Evolutionary conservation across 2,113 vertebrate species (phyloP).

Genomic region (Scomber scombrus): DNA sequence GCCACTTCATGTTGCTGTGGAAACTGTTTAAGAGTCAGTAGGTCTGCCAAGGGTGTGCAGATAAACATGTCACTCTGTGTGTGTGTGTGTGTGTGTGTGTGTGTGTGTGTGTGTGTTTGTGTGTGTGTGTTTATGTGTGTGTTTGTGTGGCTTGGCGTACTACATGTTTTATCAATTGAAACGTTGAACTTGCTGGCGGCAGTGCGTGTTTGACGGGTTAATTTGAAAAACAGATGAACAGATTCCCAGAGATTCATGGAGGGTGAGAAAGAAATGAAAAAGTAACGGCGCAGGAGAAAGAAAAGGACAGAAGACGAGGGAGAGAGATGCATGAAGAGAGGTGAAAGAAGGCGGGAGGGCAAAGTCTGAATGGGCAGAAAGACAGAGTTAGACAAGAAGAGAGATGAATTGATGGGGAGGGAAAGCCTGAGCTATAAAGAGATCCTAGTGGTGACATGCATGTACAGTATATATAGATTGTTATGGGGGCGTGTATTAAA

Average conservation of each 20-base stretch:
- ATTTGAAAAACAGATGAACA: slow-evolving; percentile 73
- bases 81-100: slow-evolving; percentile 38
- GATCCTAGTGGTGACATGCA: slow-evolving; percentile 46
- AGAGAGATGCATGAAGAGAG: slow-evolving; percentile 6
- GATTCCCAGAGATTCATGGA: slow-evolving; percentile 60
- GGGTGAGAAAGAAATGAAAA: slow-evolving; percentile 58
- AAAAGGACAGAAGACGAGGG: slow-evolving; percentile 48
- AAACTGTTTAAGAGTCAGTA: slow-evolving; percentile 85
- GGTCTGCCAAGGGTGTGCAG: slow-evolving; percentile 75
- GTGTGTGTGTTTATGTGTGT: neutral
- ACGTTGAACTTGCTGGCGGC: slow-evolving; percentile 33
- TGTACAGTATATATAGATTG: slow-evolving; percentile 59
- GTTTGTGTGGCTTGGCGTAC: slow-evolving; percentile 39
- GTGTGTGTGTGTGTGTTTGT: slow-evolving; percentile 23
- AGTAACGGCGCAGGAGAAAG: slow-evolving; percentile 33
- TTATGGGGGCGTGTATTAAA: slow-evolving; percentile 72
- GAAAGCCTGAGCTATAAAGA: slow-evolving; percentile 20
- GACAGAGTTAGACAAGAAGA: slow-evolving; percentile 20
- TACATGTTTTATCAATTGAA: slow-evolving; percentile 67
- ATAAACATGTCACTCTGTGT: slow-evolving; percentile 67
- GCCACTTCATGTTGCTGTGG: slow-evolving; percentile 86
- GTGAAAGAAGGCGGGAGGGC: slow-evolving; percentile 19
- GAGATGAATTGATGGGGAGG: neutral
- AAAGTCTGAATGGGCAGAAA: slow-evolving; percentile 12
- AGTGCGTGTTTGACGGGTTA: slow-evolving; percentile 52